phyloP scores from a whole-genome alignment of 2,888 invertebrate species.

The Cinara cedri region DNA sequence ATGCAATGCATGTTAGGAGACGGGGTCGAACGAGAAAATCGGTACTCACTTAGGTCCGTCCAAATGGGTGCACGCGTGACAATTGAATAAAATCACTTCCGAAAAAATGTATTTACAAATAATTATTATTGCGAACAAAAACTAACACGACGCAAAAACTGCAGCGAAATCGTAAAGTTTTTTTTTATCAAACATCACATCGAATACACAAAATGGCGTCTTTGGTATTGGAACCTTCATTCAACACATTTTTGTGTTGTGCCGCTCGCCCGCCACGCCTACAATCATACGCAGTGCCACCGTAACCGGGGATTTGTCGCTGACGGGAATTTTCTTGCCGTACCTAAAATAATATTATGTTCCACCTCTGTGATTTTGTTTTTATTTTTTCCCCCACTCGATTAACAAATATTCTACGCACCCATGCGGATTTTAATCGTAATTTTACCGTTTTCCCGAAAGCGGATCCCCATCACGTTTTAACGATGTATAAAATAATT shows the following conservation, averaged over 20 bases:
- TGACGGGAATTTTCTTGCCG: constrained; percentile 21
- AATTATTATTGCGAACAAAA: constrained; percentile 18
- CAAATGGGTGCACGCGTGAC: constrained; percentile 70
- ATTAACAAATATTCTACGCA: no score
- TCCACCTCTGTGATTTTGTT: not conserved
- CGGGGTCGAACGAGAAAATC: constrained; percentile 55
- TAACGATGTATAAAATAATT: not conserved
- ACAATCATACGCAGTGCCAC: constrained; percentile 49
- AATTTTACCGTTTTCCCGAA: no score
- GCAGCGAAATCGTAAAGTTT: constrained; percentile 15
- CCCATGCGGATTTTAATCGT: no score
- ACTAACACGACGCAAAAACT: constrained; percentile 35
- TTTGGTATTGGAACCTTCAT: constrained; percentile 49
- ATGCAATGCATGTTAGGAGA: not conserved
- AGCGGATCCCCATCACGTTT: not conserved
- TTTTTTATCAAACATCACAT: constrained; percentile 53
- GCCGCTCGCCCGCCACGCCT: constrained; percentile 55
- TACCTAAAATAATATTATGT: no score
- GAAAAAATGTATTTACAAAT: constrained; percentile 65
- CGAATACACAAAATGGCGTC: constrained; percentile 55
- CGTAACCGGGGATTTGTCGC: constrained; percentile 46
- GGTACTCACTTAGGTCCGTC: constrained; percentile 78
- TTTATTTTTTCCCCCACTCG: not conserved
- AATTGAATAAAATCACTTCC: constrained; percentile 64
- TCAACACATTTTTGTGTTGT: constrained; percentile 56